Evolutionary conservation across 2,888 invertebrate species (phyloP), one percentile per base, ranked within the genome.

Genomic region (Cerastis rubricosa): DNA sequence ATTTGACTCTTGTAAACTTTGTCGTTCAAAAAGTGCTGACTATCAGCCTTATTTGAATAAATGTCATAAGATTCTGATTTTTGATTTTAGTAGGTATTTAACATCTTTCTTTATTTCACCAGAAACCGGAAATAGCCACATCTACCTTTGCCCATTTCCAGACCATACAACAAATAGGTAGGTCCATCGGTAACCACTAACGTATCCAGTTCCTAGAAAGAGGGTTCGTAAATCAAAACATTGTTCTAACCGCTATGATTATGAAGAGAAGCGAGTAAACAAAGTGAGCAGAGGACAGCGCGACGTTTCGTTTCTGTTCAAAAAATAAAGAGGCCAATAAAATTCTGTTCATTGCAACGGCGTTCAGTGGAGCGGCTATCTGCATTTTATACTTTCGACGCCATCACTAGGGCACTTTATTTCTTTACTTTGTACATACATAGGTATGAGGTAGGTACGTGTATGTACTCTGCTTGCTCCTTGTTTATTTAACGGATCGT

Each of bases 361-460:
- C 92, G 93, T 91, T 94, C 94, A 93, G 91, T 89, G 92, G 87
- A 92, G 92, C 93, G 91, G 91, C 91, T 91, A 94, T 95, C 94
- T 95, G 93, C 94, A 95, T 95, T 95, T 95, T 95, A 95, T 94
- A 94, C 93, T 92, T 91, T 92, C 91, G 89, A 88, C 89, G 91
- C 91, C 88, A 92, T 93, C 91, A 92, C 86, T 80, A 84, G 78
- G 86, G 88, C 89, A 90, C 90, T 93, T 92, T 93, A 90, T 93
- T 92, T 91, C 91, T 92, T 93, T 93, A 93, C 94, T 92, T 93
- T 94, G 93, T 93, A 90, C 89, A 89, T 88, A 88, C 87, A 88
- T 81, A 84, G 81, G 80, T 83, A 85, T 79, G 78, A 76, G 77
- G 75, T 81, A 76, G 77, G 75, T 81, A 89, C 83, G 83, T 86